Evolutionary conservation across 2,888 invertebrate genomes (phyloP), one percentile per base, ranked within the genome.

Genomic region (Phymatocera aterrima): DNA sequence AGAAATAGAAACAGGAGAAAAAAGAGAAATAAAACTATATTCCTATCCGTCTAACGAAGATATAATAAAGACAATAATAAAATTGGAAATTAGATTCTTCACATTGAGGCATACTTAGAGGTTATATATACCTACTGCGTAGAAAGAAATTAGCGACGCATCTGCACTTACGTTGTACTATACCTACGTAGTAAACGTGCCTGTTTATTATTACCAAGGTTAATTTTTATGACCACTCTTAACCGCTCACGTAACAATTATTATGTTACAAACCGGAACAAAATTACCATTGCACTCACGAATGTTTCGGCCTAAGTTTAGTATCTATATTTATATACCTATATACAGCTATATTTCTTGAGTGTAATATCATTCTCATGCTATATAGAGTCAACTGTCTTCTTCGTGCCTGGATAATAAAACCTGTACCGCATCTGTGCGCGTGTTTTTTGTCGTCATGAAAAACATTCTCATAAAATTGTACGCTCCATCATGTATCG

Each of bases 131-230:
- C 28, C 12, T 21, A 57, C 12, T 57, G 21, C 10, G 57, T 12
- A 10, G 15, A 40, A 37, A 34, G 61, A 6, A 61, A 61, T 61
- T 34, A 18, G 18, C 31, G 34, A 34, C 61, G 61, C 34, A 61
- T 37, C 54, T 57, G n/a, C n/a, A 21, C 51, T 51, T 51, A 51
- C 51, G 28, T 28, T 31, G 28, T 8, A 60, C 18, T 54, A n/a
- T 54, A 54, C 6, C 54, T 6, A 54, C 54, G 15, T 15, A 6
- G 6, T n/a, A 54, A 15, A n/a, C 18, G n/a, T 54, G 6, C 18
- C n/a, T 64, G n/a, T 64, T 68, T 46, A 68, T 61, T 37, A 61
- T 46, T 43, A 40, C 43, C 65, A 68, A 68, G 65, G 65, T 46
- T 43, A 21, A 24, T 24, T 68, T 68, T 43, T 43, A 68, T 37